Evolutionary conservation across 2,797 vertebrate genomes (phyloP).

Genomic region (Melanotaenia maccullochi): DNA sequence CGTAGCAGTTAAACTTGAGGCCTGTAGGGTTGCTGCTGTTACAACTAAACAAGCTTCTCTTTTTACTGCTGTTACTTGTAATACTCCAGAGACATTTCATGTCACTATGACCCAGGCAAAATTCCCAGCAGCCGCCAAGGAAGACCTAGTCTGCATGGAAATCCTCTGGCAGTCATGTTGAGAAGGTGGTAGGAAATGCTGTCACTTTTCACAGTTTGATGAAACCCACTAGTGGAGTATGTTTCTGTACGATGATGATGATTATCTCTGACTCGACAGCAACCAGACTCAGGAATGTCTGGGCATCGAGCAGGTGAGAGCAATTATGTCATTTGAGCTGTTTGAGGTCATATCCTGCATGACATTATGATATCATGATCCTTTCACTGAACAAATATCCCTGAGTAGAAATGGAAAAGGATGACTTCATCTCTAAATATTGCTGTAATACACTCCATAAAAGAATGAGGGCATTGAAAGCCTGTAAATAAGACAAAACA

Average conservation of each 20-base stretch:
- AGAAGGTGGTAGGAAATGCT: conserved; percentile 46
- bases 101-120: conserved; percentile 71
- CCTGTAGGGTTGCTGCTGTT: conserved; percentile 16
- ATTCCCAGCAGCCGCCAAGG: conserved; percentile 58
- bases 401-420: conserved; percentile 40
- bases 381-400: conserved; percentile 49
- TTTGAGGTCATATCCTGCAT: conserved; percentile 64
- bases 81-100: conserved; percentile 34
- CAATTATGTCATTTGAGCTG: conserved; percentile 68
- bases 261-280: conserved; percentile 25
- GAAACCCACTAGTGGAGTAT: conserved; percentile 25
- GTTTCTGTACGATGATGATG: conserved; percentile 36
- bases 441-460: conserved; percentile 61
- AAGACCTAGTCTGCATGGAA: conserved; percentile 45
- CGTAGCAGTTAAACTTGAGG: conserved; percentile 19
- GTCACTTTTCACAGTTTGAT: conserved; percentile 52
- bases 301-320: conserved; percentile 65
- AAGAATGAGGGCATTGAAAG: conserved; percentile 66
- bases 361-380: conserved; percentile 56
- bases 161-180: conserved; percentile 44
- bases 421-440: conserved; percentile 66
- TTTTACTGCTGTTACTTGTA: background rate
- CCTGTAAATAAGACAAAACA: conserved; percentile 48
- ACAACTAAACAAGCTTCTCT: conserved; percentile 26
- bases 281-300: conserved; percentile 57